Evolutionary conservation across 2,888 invertebrate species (phyloP), one percentile per base, ranked within the genome.

Genomic region (Corbicula japonica): DNA sequence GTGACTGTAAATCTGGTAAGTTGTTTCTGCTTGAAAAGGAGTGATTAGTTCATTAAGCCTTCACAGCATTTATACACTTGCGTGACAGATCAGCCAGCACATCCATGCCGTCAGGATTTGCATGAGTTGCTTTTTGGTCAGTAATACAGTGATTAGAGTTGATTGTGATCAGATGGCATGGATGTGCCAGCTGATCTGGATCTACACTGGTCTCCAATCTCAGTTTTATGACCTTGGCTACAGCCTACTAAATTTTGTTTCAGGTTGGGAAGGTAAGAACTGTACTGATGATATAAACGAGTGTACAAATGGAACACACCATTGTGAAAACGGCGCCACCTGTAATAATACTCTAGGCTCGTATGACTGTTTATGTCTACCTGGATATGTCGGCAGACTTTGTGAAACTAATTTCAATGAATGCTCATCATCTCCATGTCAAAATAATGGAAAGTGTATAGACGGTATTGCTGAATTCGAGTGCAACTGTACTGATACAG

Each of bases 291-390:
- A 92, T 69, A 78, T 89, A 8, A 54, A 91, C 65, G 92, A 92
- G 66, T 92, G 92, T 72, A 26, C 58, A 12, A 15, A 8, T 32
- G 61, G 38, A 6, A 10, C 46, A 1, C 34, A 66, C 6, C 21
- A 18, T 8, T 98, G 98, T 92, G 95, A 95, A 86, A 95, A 98
- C 94, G 96, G 96, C 60, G 98, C 97, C 75, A 95, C 95, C 63
- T 98, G 98, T 94, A 92, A 72, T n/a, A 90, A 98, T 94, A 92
- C 94, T 69, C 94, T 95, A 80, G 97, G 97, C 41, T 95, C 94
- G 34, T 92, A 80, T 78, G 44, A 38, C n/a, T 92, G 48, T 78
- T 41, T 72, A 21, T 91, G 92, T 81, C 60, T 35, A 10, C 34
- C 74, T 6, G 92, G 90, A 0, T 91, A 84, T 75, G 73, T 79